Base-by-base conservation (phyloP, 1,140 invertebrate genomes). In the Calephelis nemesis region DNA sequence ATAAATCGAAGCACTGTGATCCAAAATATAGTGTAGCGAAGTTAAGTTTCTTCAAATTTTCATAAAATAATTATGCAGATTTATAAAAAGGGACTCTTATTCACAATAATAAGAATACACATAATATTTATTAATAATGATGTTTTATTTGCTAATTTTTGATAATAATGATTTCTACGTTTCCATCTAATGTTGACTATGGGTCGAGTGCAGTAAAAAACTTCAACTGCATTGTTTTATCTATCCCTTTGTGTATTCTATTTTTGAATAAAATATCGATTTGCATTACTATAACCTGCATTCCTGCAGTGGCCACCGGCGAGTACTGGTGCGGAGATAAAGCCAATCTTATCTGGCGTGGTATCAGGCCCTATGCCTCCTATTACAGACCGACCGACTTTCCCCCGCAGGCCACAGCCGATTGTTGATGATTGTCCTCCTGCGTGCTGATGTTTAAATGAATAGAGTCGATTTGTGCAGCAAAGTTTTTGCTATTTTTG, bases 381-480 rank as follows among this genome's bases (percentile, higher is more conserved):
- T 74, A 81, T 83, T 84, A 82, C 70, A 69, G 63, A 66, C 70
- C 78, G 81, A 74, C 84, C 84, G 78, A 86, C 84, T 86, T 86
- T 86, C 84, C 76, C 30, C 83, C 74, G 69, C 67, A 66, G 62
- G 67, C 64, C 40, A 48, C 39, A 42, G 45, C 69, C 54, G 62
- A 63, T 63, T 63, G 62, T 66, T 66, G 76, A 76, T 71, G 77
- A 72, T 76, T 81, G 77, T 83, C 77, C 73, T 69, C 62, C n/a
- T 13, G 62, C 62, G 15, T 60, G 54, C 54, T 60, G 54, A 47
- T 47, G 62, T 45, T 47, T 10, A 40, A 63, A 5, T 3, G 15
- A 30, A 48, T 63, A 42, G 62, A 63, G 42, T 63, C 45, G 62
- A 47, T 63, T 47, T 63, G 12, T 9, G 39, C 19, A 13, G 9